Percentiles rank a stretch among this genome's conserved stretches.
phyloP scores from a whole-genome alignment of 2,797 vertebrate species.

The Fratercula arctica region DNA sequence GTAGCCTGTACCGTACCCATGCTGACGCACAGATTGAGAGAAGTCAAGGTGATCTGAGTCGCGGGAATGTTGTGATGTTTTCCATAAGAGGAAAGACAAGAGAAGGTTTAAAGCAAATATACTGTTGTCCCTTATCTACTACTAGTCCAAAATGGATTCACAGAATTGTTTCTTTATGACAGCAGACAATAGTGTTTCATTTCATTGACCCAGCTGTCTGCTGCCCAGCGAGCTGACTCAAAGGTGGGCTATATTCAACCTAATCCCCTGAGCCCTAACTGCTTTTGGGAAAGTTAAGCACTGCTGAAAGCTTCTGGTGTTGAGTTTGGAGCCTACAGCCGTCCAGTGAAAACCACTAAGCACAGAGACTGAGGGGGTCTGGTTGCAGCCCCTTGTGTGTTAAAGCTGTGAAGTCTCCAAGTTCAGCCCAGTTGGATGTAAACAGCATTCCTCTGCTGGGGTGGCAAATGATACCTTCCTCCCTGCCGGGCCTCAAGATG shows the following conservation, averaged over 20 bases:
- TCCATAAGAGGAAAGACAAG: neutral
- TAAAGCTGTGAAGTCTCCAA: constrained; percentile 31
- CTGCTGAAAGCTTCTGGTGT: neutral
- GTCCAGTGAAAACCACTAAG: neutral
- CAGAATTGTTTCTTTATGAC: neutral
- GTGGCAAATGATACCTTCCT: constrained; percentile 43
- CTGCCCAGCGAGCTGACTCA: neutral
- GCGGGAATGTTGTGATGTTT: neutral
- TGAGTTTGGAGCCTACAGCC: neutral
- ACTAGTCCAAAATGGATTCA: neutral
- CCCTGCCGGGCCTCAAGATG: constrained; percentile 42
- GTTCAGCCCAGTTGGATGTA: constrained; percentile 20
- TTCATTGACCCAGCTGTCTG: neutral
- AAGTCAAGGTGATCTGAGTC: neutral
- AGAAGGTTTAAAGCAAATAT: neutral
- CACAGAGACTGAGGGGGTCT: neutral
- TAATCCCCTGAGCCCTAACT: neutral
- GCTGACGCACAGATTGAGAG: neutral
- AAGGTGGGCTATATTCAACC: neutral
- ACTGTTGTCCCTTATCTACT: neutral
- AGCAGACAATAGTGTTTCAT: neutral
- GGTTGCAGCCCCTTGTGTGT: neutral
- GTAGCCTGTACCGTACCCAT: fast-evolving
- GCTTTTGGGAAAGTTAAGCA: neutral
- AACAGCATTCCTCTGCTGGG: constrained; percentile 55